phyloP scores from a whole-genome alignment of 37 sponge, comb jelly and placozoan species.

The Beroe forskalii region DNA sequence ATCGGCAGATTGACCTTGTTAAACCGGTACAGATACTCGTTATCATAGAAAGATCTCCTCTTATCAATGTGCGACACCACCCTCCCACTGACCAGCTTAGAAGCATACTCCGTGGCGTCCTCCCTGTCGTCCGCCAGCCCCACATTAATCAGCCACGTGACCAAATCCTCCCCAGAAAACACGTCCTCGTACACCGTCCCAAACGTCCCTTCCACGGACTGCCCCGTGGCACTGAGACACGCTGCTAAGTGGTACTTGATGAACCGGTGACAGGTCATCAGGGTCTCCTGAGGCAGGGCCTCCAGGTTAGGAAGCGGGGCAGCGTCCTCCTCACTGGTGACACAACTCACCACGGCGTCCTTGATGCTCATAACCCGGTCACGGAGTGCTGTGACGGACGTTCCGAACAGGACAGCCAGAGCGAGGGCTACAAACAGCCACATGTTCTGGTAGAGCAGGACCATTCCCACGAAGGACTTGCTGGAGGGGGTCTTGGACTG shows the following conservation, averaged over 20 bases:
- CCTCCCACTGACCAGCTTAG: conserved; percentile 72
- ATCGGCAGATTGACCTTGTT: background rate
- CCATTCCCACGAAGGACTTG: conserved; percentile 36
- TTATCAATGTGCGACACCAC: conserved; percentile 71
- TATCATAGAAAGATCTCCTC: conserved; percentile 81
- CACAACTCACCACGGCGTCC: background rate
- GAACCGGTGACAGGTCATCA: conserved; percentile 27
- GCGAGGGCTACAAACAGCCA: conserved; percentile 13
- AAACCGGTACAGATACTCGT: conserved; percentile 72
- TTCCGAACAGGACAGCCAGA: conserved; percentile 34
- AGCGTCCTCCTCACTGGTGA: background rate
- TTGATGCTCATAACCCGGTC: background rate
- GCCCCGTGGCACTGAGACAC: conserved; percentile 48
- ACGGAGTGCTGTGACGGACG: background rate
- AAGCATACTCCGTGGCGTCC: conserved; percentile 75
- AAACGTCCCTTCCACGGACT: background rate
- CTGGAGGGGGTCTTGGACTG: background rate
- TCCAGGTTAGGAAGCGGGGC: background rate
- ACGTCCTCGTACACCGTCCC: conserved; percentile 69
- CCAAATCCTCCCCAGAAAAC: conserved; percentile 74
- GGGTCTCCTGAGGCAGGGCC: background rate
- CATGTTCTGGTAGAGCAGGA: conserved; percentile 37
- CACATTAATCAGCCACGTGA: conserved; percentile 75
- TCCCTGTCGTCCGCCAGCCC: conserved; percentile 67
- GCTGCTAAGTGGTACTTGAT: conserved; percentile 30